phyloP scores from a whole-genome alignment of 2,113 vertebrate species.

The Tachycineta bicolor region DNA sequence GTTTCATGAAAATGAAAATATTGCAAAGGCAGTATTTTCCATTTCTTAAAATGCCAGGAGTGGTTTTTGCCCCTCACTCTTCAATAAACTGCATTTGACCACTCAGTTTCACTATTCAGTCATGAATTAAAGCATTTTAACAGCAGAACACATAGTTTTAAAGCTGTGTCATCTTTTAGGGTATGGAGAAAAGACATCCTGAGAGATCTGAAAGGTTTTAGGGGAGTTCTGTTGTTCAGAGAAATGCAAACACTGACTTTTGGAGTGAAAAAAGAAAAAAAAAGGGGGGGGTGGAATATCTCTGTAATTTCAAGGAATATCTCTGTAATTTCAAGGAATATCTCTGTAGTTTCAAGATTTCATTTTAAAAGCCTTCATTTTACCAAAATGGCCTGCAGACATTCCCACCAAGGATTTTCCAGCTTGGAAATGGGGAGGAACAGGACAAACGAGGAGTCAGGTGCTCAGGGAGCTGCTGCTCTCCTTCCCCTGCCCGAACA shows the following conservation, averaged over 20 bases:
- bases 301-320: background rate
- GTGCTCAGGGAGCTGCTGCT: accelerated
- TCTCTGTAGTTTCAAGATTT: background rate
- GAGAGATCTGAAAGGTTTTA: background rate
- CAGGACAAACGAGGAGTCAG: accelerated
- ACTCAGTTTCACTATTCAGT: background rate
- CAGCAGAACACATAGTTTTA: background rate
- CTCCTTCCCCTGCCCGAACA: background rate
- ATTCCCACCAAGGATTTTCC: background rate
- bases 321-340: background rate
- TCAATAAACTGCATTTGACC: background rate
- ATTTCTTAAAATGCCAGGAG: background rate
- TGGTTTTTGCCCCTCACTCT: background rate
- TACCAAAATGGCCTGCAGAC: background rate
- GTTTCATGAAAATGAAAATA: background rate
- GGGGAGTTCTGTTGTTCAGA: background rate
- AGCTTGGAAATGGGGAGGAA: background rate
- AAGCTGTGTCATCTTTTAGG: background rate
- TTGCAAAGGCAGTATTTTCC: background rate
- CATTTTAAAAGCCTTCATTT: background rate
- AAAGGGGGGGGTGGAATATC: too few species aligned
- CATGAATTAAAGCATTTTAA: background rate
- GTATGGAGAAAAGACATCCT: background rate
- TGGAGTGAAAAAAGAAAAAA: background rate
- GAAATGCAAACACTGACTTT: background rate